phyloP scores from a whole-genome alignment of 2,888 invertebrate genomes.

The Andrena chrysosceles region DNA sequence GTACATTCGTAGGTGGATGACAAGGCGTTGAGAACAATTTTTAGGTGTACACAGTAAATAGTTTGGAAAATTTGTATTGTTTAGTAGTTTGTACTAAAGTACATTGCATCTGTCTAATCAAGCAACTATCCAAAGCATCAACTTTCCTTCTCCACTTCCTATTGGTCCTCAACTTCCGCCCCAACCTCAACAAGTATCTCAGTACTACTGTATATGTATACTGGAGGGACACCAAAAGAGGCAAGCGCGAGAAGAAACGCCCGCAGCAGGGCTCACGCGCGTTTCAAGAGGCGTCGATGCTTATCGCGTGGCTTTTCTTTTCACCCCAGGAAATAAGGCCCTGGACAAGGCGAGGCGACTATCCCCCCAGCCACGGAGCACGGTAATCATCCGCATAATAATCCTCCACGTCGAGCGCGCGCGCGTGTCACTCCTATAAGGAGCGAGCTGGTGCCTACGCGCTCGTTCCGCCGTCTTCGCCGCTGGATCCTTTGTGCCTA shows the following conservation, averaged over 20 bases:
- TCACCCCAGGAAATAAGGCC: conserved; percentile 49
- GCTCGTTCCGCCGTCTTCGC: conserved; percentile 46
- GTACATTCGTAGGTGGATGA: background rate
- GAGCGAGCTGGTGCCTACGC: conserved; percentile 71
- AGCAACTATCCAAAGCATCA: too few species aligned
- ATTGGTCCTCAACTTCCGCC: too few species aligned
- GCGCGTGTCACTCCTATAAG: conserved; percentile 78
- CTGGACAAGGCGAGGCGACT: conserved; percentile 31
- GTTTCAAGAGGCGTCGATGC: conserved; percentile 61
- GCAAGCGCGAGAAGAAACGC: background rate
- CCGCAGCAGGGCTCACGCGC: conserved; percentile 15
- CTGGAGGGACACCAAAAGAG: conserved; percentile 12
- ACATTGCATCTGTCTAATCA: too few species aligned
- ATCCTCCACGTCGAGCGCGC: conserved; percentile 64
- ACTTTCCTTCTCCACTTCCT: too few species aligned
- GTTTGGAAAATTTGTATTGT: too few species aligned
- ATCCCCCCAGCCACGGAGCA: conserved; percentile 48
- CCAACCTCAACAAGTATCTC: too few species aligned
- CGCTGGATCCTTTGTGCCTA: conserved; percentile 54
- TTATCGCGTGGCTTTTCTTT: conserved; percentile 56
- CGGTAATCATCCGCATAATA: conserved; percentile 74
- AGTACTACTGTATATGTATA: too few species aligned
- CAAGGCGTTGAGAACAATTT: too few species aligned
- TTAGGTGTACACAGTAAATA: too few species aligned
- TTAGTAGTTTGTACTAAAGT: too few species aligned